Conservation (phyloP, 2,797 vertebrate genomes). For the Eulemur mongoz region DNA sequence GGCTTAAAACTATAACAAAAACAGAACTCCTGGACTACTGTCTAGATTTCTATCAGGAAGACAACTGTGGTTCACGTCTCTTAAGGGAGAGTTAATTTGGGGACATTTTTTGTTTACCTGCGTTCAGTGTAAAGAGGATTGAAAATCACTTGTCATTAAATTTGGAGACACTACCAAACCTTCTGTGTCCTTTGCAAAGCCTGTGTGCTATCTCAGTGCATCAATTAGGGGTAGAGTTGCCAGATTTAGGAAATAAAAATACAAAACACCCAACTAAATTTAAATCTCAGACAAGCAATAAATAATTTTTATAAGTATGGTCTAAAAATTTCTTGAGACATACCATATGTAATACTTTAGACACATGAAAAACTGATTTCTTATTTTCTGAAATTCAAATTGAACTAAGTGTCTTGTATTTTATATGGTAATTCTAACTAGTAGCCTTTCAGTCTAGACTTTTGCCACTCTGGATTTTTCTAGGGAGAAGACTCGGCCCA, state of each 20-base stretch:
- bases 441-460: conserved; percentile 8
- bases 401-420: not conserved
- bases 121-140: not conserved
- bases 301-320: not conserved
- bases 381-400: not conserved
- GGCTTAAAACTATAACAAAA: not conserved
- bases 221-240: not conserved
- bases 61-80: not conserved
- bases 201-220: not conserved
- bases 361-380: not conserved
- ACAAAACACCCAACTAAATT: not conserved
- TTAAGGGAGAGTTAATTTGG: not conserved
- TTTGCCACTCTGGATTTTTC: conserved; percentile 12
- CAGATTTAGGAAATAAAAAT: not conserved
- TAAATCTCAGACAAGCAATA: not conserved
- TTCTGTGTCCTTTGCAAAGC: not conserved
- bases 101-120: not conserved
- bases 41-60: not conserved
- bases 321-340: not conserved
- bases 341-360: not conserved
- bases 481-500: not conserved
- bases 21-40: not conserved
- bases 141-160: conserved; percentile 3
- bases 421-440: not conserved
- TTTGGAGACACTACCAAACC: not conserved